Evolutionary conservation across 2,113 vertebrate species (phyloP).

Genomic region (Myotis brandtii): DNA sequence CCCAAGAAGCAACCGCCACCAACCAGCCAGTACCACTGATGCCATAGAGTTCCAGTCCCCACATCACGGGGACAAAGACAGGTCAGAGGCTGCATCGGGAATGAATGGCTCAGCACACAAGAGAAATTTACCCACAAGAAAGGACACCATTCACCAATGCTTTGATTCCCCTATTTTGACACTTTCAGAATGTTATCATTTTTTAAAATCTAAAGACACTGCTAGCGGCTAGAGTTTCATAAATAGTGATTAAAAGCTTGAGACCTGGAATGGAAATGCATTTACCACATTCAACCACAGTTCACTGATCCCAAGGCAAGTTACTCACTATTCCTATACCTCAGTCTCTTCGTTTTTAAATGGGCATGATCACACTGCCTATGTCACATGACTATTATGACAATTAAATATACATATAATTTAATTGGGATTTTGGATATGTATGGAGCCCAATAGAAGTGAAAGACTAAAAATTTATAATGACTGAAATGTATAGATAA

Average conservation of each 20-base stretch:
- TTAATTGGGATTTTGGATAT: not conserved
- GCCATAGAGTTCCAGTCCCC: constrained; percentile 63
- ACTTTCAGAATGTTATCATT: not conserved
- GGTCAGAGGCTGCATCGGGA: constrained; percentile 60
- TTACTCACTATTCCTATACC: not conserved
- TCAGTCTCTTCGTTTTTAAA: not conserved
- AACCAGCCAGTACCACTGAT: constrained; percentile 76
- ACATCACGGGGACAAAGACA: not conserved
- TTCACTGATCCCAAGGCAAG: not conserved
- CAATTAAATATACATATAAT: not conserved
- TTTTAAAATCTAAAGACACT: not conserved
- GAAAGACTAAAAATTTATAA: not conserved
- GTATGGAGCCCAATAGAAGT: not conserved
- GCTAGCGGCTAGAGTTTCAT: not conserved
- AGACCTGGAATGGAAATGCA: not conserved
- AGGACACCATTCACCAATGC: not conserved
- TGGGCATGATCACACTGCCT: not conserved
- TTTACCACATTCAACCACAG: not conserved
- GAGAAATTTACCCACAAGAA: not conserved
- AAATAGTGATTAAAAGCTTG: constrained; percentile 4
- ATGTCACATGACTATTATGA: not conserved
- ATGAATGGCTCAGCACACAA: not conserved
- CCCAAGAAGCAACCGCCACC: constrained; percentile 80
- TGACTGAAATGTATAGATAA: not conserved
- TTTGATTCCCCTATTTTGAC: not conserved